Conservation (phyloP, 1,140 invertebrate genomes). For the Brachionus paranguensis region DNA sequence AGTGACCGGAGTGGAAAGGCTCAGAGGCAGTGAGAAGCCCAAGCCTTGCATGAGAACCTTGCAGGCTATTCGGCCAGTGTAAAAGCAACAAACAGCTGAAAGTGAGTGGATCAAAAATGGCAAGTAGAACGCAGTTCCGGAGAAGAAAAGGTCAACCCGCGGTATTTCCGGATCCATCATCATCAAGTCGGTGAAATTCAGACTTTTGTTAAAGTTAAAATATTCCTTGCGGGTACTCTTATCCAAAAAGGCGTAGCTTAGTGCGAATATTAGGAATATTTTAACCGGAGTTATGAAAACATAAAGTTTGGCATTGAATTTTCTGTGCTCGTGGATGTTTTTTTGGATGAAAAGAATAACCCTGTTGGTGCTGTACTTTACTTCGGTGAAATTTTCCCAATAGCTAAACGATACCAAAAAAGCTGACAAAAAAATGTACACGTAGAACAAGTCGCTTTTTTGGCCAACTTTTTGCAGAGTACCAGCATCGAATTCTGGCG, state of each 20-base stretch:
- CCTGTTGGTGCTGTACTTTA: neutral
- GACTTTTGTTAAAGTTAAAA: neutral
- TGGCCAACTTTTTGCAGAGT: neutral
- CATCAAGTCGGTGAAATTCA: neutral
- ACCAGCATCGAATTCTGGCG: neutral
- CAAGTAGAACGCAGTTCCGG: neutral
- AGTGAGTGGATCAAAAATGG: slow-evolving; percentile 30
- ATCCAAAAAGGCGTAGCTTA: neutral
- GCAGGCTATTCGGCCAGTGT: slow-evolving; percentile 36
- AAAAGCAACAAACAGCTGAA: slow-evolving; percentile 7
- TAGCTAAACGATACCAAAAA: slow-evolving; percentile 28
- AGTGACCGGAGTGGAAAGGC: slow-evolving; percentile 78
- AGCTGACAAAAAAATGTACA: neutral
- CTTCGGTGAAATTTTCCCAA: slow-evolving; percentile 38
- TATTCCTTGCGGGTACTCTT: neutral
- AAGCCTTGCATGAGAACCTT: slow-evolving; percentile 85
- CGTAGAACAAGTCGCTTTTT: neutral
- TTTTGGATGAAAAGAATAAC: slow-evolving; percentile 13
- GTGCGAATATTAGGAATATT: neutral
- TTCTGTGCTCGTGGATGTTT: slow-evolving; percentile 7
- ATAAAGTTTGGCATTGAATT: slow-evolving; percentile 25
- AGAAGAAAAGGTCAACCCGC: neutral
- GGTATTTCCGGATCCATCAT: neutral
- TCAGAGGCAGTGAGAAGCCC: slow-evolving; percentile 89
- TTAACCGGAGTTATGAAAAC: neutral